Evolutionary conservation across 1,140 invertebrate genomes (phyloP).

Genomic region (Papilio helenus): DNA sequence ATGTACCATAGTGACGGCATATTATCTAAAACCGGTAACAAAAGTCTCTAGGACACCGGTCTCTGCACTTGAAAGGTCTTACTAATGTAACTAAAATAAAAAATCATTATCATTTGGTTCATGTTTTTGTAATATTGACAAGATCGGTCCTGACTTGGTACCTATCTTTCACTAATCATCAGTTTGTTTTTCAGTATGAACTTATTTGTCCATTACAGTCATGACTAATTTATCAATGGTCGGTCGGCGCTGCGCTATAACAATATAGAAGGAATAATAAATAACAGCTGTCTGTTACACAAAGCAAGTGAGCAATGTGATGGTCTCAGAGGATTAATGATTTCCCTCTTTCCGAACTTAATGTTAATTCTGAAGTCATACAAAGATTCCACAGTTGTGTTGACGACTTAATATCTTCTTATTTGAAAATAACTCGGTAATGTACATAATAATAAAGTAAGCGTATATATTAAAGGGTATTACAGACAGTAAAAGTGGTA

Average conservation of each 20-base stretch:
- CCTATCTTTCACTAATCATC: neutral
- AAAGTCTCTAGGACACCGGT: too few species aligned
- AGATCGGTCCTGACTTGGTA: neutral
- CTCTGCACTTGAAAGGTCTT: too few species aligned
- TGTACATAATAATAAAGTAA: too few species aligned
- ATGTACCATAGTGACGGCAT: too few species aligned
- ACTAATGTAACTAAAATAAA: too few species aligned
- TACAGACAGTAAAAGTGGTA: too few species aligned
- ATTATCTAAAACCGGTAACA: too few species aligned
- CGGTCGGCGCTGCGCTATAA: neutral
- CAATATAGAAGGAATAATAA: slow-evolving; percentile 22
- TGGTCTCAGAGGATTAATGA: slow-evolving; percentile 27
- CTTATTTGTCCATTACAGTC: slow-evolving; percentile 11
- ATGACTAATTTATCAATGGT: slow-evolving; percentile 14
- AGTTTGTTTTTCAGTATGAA: slow-evolving; percentile 2
- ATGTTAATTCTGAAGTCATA: slow-evolving; percentile 15
- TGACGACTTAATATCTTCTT: neutral
- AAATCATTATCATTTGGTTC: too few species aligned
- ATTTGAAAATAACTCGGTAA: neutral
- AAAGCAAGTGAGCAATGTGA: slow-evolving; percentile 25
- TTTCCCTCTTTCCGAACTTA: slow-evolving; percentile 15
- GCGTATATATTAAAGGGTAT: too few species aligned
- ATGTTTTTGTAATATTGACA: neutral
- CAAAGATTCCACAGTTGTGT: neutral
- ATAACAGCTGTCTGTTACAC: slow-evolving; percentile 24